Evolutionary conservation across 2,797 vertebrate genomes (phyloP).

Genomic region (Anableps anableps): DNA sequence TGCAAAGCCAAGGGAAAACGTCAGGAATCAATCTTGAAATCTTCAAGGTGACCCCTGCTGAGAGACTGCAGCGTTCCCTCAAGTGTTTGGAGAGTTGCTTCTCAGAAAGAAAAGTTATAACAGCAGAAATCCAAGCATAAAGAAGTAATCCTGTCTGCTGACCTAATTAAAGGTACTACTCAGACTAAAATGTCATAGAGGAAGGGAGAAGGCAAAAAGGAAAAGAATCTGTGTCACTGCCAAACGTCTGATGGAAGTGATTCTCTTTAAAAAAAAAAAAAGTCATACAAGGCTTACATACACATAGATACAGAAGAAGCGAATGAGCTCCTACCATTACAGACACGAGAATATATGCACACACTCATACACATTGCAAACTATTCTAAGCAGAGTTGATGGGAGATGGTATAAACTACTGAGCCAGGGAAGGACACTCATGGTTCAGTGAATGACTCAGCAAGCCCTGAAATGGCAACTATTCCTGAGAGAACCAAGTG

Average conservation of each 20-base stretch:
- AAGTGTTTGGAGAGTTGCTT: slow-evolving; percentile 13
- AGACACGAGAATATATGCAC: slow-evolving; percentile 10
- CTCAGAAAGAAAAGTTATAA: slow-evolving; percentile 21
- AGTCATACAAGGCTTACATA: slow-evolving; percentile 1
- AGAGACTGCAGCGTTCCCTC: slow-evolving; percentile 16
- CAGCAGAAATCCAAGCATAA: slow-evolving; percentile 10
- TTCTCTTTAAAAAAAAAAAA: slow-evolving; percentile 11
- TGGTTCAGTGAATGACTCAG: slow-evolving; percentile 65
- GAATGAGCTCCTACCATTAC: slow-evolving; percentile 12
- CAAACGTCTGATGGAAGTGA: neutral
- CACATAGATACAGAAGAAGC: neutral
- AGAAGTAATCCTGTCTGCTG: slow-evolving; percentile 7
- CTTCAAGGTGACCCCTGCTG: slow-evolving; percentile 25
- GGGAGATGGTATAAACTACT: slow-evolving; percentile 37
- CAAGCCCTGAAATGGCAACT: slow-evolving; percentile 65
- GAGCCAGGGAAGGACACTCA: slow-evolving; percentile 49
- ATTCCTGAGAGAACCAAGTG: slow-evolving; percentile 66
- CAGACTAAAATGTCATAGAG: slow-evolving; percentile 25
- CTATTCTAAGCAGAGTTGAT: slow-evolving; percentile 47
- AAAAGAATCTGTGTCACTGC: slow-evolving; percentile 8
- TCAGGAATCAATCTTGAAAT: neutral
- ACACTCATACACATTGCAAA: slow-evolving; percentile 11
- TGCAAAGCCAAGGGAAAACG: slow-evolving; percentile 1
- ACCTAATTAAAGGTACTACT: slow-evolving; percentile 38
- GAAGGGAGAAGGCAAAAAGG: neutral